Percentiles rank a stretch among this genome's conserved stretches.
phyloP scores from a whole-genome alignment of 2,113 vertebrate species.

The Rhinoderma darwinii region DNA sequence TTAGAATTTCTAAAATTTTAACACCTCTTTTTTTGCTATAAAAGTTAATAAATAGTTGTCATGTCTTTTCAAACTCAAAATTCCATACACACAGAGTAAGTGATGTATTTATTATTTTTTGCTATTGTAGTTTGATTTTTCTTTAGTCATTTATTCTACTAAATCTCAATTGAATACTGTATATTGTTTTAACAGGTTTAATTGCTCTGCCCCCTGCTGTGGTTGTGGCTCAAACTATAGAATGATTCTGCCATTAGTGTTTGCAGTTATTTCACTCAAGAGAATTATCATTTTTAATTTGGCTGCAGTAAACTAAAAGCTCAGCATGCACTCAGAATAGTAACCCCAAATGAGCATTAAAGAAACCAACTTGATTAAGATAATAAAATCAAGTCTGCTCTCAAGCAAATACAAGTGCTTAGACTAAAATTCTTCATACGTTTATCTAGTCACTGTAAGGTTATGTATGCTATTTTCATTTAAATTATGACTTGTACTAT shows the following conservation, averaged over 20 bases:
- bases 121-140: slow-evolving; percentile 7
- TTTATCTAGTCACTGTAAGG: background rate
- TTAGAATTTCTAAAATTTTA: background rate
- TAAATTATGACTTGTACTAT: background rate
- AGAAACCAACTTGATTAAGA: slow-evolving; percentile 81
- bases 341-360: slow-evolving; percentile 77
- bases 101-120: slow-evolving; percentile 10
- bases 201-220: slow-evolving; percentile 77
- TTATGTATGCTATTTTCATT: background rate
- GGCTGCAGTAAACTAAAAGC: slow-evolving; percentile 75
- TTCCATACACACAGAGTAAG: background rate
- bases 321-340: slow-evolving; percentile 75
- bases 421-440: slow-evolving; percentile 68
- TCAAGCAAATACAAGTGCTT: slow-evolving; percentile 76
- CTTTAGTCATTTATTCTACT: slow-evolving; percentile 12
- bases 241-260: slow-evolving; percentile 80
- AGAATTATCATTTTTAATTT: slow-evolving; percentile 85
- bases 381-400: slow-evolving; percentile 77
- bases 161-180: slow-evolving; percentile 58
- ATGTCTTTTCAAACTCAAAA: background rate
- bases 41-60: background rate
- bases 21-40: background rate
- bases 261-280: slow-evolving; percentile 77
- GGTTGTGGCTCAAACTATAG: slow-evolving; percentile 71
- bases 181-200: slow-evolving; percentile 68